A percentile compares a stretch with the other conserved stretches of the same genome.
Evolutionary conservation across 2,113 vertebrate genomes (phyloP).

Genomic region (Bothrops jararaca): DNA sequence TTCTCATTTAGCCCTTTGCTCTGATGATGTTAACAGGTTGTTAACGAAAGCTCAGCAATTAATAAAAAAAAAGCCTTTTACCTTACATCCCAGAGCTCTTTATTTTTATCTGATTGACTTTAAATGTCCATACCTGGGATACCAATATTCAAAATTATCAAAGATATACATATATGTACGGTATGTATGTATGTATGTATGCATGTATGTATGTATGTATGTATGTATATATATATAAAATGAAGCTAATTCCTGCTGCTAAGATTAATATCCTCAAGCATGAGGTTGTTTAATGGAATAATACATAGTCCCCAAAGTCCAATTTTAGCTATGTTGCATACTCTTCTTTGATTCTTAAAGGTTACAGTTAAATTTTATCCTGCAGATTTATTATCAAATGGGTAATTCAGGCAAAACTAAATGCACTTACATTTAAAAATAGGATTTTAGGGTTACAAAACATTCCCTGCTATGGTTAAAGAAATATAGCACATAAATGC

Average conservation of each 20-base stretch:
- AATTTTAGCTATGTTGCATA: slow-evolving; percentile 26
- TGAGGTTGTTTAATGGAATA: slow-evolving; percentile 24
- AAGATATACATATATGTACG: no score
- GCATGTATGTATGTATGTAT: no score
- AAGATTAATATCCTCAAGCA: slow-evolving; percentile 20
- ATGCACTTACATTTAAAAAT: slow-evolving; percentile 61
- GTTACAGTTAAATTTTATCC: slow-evolving; percentile 26
- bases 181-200: no score
- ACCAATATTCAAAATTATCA: no score
- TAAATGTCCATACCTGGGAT: no score
- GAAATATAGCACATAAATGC: slow-evolving; percentile 43
- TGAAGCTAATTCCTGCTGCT: not conserved
- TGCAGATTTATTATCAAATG: slow-evolving; percentile 54
- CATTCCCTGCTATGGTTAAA: slow-evolving; percentile 49
- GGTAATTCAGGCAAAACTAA: slow-evolving; percentile 50
- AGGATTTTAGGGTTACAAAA: slow-evolving; percentile 47
- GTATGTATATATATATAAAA: no score
- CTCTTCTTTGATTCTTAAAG: slow-evolving; percentile 22
- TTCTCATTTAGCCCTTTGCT: no score
- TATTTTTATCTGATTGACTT: no score
- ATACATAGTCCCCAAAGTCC: slow-evolving; percentile 12
- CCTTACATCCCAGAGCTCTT: no score
- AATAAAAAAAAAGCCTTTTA: no score
- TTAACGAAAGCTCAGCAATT: no score
- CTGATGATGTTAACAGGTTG: no score